Evolutionary conservation across 2,797 vertebrate genomes (phyloP).

Genomic region (Siniperca obscura): DNA sequence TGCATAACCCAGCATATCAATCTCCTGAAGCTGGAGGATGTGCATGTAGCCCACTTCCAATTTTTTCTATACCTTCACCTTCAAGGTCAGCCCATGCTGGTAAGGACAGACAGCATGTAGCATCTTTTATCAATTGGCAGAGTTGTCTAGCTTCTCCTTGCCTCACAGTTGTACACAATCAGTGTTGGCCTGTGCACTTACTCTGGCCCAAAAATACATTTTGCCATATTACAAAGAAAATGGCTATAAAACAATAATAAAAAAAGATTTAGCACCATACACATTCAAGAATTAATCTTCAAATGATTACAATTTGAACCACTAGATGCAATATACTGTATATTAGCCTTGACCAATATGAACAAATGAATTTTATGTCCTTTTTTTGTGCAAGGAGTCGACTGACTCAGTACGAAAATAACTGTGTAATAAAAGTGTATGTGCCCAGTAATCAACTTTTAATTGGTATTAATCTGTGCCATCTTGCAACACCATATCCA

Average conservation of each 20-base stretch:
- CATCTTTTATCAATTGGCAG: slow-evolving; percentile 26
- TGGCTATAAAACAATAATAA: background rate
- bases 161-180: slow-evolving; percentile 6
- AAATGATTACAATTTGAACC: background rate
- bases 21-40: background rate
- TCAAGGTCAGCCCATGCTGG: slow-evolving; percentile 11
- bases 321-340: background rate
- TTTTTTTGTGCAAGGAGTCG: background rate
- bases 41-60: background rate
- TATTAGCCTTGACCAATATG: background rate
- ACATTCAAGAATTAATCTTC: background rate
- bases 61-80: background rate
- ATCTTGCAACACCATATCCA: slow-evolving; percentile 22
- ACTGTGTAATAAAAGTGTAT: background rate
- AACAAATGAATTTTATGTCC: slow-evolving; percentile 2
- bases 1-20: slow-evolving; percentile 12
- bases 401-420: background rate
- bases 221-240: slow-evolving; percentile 8
- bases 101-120: slow-evolving; percentile 5
- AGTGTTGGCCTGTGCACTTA: background rate
- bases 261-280: too few relatives aligned
- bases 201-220: background rate
- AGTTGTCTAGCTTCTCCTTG: background rate
- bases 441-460: slow-evolving; percentile 23
- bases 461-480: slow-evolving; percentile 36